Conservation (phyloP, 1,140 invertebrate genomes). For the Drosophila triauraria region DNA sequence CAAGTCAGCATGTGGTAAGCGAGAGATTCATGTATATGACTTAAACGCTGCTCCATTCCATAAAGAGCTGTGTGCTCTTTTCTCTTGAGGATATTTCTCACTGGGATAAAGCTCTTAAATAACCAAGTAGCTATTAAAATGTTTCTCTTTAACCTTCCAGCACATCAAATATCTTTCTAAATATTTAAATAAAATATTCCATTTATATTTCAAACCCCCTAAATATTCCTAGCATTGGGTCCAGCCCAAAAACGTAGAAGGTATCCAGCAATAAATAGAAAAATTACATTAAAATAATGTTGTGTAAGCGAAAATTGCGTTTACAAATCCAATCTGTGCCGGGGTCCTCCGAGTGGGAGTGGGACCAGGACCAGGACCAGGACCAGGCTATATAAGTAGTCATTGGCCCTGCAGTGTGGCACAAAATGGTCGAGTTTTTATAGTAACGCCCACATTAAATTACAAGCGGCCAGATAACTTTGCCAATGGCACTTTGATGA, state of each 20-base stretch:
- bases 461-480: conserved; percentile 63
- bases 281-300: conserved; percentile 65
- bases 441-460: conserved; percentile 71
- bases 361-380: neutral
- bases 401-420: conserved; percentile 10
- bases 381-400: neutral
- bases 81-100: no score
- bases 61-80: no score
- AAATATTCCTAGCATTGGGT: neutral
- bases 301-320: conserved; percentile 60
- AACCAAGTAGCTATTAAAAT: no score
- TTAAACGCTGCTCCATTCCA: no score
- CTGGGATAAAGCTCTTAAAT: no score
- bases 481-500: conserved; percentile 57
- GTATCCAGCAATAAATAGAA: conserved; percentile 37
- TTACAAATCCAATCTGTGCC: conserved; percentile 59
- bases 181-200: no score
- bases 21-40: no score
- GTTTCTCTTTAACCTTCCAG: no score
- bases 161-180: no score
- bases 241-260: conserved; percentile 26
- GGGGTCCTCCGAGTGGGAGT: neutral
- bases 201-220: neutral
- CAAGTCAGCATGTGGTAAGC: no score
- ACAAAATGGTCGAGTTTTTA: conserved; percentile 53